Evolutionary conservation across 92 coral and sea anemone genomes (phyloP), one percentile per base, ranked within the genome.

Genomic region (Bergia puertoricense): DNA sequence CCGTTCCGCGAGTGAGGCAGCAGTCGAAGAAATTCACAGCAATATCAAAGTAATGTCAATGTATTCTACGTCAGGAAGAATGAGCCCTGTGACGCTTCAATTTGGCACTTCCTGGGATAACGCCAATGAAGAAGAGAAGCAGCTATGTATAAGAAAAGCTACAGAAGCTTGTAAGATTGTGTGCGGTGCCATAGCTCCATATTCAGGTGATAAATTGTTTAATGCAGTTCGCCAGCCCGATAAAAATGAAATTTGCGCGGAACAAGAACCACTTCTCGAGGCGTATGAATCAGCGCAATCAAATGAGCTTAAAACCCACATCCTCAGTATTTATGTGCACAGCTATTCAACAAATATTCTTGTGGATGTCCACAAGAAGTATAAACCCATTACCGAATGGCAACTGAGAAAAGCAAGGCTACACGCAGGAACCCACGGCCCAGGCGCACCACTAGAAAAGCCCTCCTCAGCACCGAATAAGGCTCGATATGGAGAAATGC

Each of bases 81-180:
- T 77, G 56, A 89, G 88, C 80, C 88, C 91, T 38, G 68, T 83
- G 74, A 77, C 85, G 44, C 65, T 36, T 66, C 42, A 43, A 65
- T 80, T 89, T 86, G 62, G 62, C 56, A 85, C 85, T 8, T 71
- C 71, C 73, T 89, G 66, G 76, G 88, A 45, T 18, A 68, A 76
- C 65, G 85, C 67, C 62, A 44, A 79, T 36, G 44, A 23, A 43
- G 85, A 89, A 44, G 91, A 84, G 73, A 71, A 77, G 37, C 78
- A 50, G 11, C 10, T 30, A 36, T 84, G 79, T 54, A 81, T 84
- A 85, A 84, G 88, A 69, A 85, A 89, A n/a, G 88, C 91, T 57
- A 89, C 85, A 77, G 80, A 89, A 89, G 91, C 91, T 8, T 89
- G 91, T 54, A 84, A 77, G 88, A 68, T 89, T 50, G 88, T 89